Evolutionary conservation across 2,888 invertebrate species (phyloP).

Genomic region (Tenthredo mesomela): DNA sequence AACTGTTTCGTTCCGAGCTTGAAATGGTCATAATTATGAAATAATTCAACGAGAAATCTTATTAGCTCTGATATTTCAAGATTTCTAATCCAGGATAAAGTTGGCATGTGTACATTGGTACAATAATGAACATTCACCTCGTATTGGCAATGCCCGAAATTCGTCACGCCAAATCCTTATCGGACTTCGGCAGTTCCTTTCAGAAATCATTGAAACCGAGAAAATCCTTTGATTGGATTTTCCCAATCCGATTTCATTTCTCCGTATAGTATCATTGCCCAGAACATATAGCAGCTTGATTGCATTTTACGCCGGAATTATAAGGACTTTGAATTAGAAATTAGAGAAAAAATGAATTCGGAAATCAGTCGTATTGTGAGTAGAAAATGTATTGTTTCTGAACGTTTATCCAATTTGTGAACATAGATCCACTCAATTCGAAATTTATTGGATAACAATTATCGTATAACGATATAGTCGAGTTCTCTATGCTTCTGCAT

Average conservation of each 20-base stretch:
- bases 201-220: not conserved
- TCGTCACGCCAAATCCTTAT: not conserved
- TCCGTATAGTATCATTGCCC: not conserved
- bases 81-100: not conserved
- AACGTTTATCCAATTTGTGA: not conserved
- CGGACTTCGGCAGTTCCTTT: not conserved
- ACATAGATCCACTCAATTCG: not conserved
- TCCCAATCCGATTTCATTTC: not conserved
- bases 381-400: not conserved
- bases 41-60: not conserved
- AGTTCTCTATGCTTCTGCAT: not conserved
- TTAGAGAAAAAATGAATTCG: not conserved
- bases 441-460: not conserved
- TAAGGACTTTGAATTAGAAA: not conserved
- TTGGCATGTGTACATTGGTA: not conserved
- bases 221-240: conserved; percentile 19
- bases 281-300: not conserved
- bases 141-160: not conserved
- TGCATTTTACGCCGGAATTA: not conserved
- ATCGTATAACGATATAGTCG: not conserved
- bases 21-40: not conserved
- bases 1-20: not conserved
- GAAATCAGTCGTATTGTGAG: not conserved
- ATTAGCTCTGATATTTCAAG: not conserved
- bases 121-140: not conserved